A percentile compares a stretch with the other conserved stretches of the same genome.
Evolutionary conservation across 1,140 invertebrate genomes (phyloP).

Genomic region (Saccostrea echinata): DNA sequence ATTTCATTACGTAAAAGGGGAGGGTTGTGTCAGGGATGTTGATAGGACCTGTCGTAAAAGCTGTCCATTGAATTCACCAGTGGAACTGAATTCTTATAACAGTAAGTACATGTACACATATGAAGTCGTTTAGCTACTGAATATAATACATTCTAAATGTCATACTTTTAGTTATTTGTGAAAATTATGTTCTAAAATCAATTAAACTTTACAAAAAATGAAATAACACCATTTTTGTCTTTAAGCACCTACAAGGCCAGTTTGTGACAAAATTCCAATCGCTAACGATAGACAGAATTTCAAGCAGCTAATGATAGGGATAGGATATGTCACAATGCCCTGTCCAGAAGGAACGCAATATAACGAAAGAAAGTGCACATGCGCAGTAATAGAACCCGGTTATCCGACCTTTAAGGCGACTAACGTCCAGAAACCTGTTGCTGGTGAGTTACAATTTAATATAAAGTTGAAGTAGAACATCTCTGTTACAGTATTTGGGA

Average conservation of each 20-base stretch:
- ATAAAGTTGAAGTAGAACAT: background rate
- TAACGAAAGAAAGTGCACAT: slow-evolving; percentile 34
- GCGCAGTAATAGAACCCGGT: background rate
- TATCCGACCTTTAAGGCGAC: background rate
- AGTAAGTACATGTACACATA: background rate
- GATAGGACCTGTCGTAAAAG: background rate
- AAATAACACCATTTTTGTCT: background rate
- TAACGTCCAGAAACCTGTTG: background rate
- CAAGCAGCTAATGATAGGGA: slow-evolving; percentile 30
- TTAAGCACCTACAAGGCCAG: background rate
- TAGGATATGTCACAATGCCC: slow-evolving; percentile 41
- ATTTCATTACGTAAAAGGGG: slow-evolving; percentile 44
- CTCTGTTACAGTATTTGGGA: background rate
- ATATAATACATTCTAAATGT: background rate
- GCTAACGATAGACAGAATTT: background rate
- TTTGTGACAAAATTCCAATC: slow-evolving; percentile 42
- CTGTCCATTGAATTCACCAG: background rate
- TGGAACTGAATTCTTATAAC: background rate
- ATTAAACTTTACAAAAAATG: background rate
- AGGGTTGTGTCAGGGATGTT: background rate
- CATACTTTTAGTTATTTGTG: too few species aligned
- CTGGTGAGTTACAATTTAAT: background rate
- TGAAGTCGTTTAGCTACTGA: background rate
- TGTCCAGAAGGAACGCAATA: slow-evolving; percentile 49
- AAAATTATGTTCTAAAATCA: background rate